Conservation (phyloP, 2,888 invertebrate genomes). For the Patella ulyssiponensis region DNA sequence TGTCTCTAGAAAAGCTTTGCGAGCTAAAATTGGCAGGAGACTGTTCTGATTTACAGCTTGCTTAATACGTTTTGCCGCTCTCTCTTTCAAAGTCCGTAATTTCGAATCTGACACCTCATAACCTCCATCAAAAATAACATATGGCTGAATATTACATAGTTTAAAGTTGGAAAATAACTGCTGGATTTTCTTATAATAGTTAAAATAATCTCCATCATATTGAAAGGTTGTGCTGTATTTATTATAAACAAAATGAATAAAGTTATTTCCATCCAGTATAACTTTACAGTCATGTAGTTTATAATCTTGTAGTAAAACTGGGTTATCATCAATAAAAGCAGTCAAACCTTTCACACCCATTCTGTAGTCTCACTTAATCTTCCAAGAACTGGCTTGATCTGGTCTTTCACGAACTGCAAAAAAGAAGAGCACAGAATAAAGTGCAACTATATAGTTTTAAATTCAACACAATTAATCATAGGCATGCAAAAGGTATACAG, state of each 20-base stretch:
- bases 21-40: conserved; percentile 83
- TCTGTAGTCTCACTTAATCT: conserved; percentile 34
- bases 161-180: conserved; percentile 24
- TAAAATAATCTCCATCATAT: conserved; percentile 71
- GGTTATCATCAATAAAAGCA: conserved; percentile 74
- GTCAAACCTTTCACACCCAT: conserved; percentile 92
- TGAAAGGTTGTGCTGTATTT: conserved; percentile 53
- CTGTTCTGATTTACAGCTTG: conserved; percentile 66
- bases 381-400: too few relatives aligned
- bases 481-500: too few relatives aligned
- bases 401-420: too few relatives aligned
- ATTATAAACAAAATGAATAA: conserved; percentile 66
- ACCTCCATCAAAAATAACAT: conserved; percentile 71
- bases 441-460: too few relatives aligned
- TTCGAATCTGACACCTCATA: conserved; percentile 67
- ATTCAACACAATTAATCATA: too few relatives aligned
- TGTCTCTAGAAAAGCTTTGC: conserved; percentile 83
- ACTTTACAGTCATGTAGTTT: conserved; percentile 62
- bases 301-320: conserved; percentile 71
- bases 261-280: conserved; percentile 71
- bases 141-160: conserved; percentile 60
- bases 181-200: conserved; percentile 30
- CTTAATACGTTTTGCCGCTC: conserved; percentile 59
- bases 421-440: too few relatives aligned
- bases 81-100: conserved; percentile 56